phyloP scores from a whole-genome alignment of 2,797 vertebrate genomes.

The Mormyrus proboscirostris region DNA sequence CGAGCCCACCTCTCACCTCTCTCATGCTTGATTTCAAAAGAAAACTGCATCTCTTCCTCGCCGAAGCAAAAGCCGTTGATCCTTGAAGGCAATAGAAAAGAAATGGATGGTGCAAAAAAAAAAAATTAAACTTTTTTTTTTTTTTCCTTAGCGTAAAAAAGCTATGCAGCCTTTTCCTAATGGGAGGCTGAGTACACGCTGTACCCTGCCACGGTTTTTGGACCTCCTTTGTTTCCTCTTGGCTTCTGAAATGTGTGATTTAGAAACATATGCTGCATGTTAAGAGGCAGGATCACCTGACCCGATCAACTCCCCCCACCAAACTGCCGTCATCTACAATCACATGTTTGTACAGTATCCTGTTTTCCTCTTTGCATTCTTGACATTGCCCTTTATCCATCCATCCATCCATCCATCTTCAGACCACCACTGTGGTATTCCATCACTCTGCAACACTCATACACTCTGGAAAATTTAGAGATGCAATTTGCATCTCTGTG shows the following conservation, averaged over 20 bases:
- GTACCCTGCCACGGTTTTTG: background rate
- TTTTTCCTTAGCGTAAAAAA: background rate
- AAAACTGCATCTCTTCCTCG: background rate
- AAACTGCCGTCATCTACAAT: background rate
- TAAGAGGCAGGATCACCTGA: background rate
- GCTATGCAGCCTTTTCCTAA: background rate
- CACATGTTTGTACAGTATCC: background rate
- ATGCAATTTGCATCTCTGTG: background rate
- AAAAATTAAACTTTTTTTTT: background rate
- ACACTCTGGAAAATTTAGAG: background rate
- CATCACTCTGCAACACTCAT: background rate
- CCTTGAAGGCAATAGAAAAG: slow-evolving; percentile 19
- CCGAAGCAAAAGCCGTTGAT: background rate
- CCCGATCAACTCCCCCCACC: background rate
- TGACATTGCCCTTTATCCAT: background rate
- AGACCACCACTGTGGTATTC: background rate
- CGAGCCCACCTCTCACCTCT: slow-evolving; percentile 10
- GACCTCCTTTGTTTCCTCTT: background rate
- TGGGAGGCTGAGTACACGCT: background rate
- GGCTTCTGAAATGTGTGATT: slow-evolving; percentile 8
- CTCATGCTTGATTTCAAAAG: slow-evolving; percentile 19
- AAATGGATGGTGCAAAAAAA: background rate
- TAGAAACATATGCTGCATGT: slow-evolving; percentile 5
- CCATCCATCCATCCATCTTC: background rate
- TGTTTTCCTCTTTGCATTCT: background rate